Base-by-base conservation (phyloP, 1,140 invertebrate species). In the Drosophila lini region DNA sequence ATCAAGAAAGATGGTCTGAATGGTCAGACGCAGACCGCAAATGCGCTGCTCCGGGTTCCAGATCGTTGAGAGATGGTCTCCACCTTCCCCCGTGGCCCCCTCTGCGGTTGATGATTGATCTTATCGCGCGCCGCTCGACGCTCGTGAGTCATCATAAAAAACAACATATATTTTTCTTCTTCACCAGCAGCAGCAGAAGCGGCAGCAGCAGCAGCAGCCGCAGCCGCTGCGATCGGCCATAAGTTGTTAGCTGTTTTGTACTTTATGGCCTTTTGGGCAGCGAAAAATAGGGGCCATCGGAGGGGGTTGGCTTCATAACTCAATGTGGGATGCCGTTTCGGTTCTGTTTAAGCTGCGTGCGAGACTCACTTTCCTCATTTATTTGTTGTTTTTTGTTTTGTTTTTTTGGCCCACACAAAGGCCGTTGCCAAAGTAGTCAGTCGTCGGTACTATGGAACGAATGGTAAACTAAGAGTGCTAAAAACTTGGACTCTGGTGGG, bases 221-320 rank as follows among this genome's bases (percentile, higher is more conserved):
- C 22, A 19, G 79, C 80, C 69, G 78, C 60, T 55, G 74, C 57
- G 61, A 80, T 80, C 71, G 69, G 69, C 76, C 74, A 74, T 78
- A 84, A 83, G 81, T 85, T 85, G 81, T 85, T 84, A 81, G 82
- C 79, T 86, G 82, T 71, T 86, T 80, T 78, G 78, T 86, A 81
- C 74, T 85, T 85, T 85, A 85, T 88, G 83, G 79, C 65, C 58
- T 75, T 75, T 64, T 60, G 62, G 73, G 73, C 41, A 56, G 60
- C 22, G 36, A 67, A 76, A 76, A 76, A 76, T 65, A 76, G 74
- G 40, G 63, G 74, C 40, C 60, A 40, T 22, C 36, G 56, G 44
- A 48, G 42, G 52, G 55, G 68, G 67, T 71, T 78, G 74, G 65
- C 78, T 85, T 85, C 83, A 85, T 88, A 88, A 85, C 82, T 88